Evolutionary conservation across 2,888 invertebrate genomes (phyloP).

Genomic region (Drosophila dives): DNA sequence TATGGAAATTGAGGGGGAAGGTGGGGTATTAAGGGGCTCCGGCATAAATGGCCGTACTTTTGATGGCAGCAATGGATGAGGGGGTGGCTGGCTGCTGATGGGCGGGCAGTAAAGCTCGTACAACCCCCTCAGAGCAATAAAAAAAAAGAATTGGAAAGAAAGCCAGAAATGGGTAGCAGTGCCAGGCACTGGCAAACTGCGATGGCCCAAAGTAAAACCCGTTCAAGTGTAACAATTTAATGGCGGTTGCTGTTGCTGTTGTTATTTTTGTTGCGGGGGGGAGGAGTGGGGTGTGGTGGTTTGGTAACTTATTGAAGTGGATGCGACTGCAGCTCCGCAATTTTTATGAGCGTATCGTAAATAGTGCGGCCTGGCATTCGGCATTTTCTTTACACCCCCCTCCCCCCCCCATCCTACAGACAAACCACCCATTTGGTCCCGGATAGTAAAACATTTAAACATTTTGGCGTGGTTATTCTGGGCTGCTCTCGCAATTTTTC

Average conservation of each 20-base stretch:
- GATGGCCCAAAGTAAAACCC: slow-evolving; percentile 75
- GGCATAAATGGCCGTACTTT: slow-evolving; percentile 40
- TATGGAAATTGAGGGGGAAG: slow-evolving; percentile 64
- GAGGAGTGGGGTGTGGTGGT: slow-evolving; percentile 9
- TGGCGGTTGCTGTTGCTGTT: slow-evolving; percentile 71
- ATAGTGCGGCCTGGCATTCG: slow-evolving; percentile 49
- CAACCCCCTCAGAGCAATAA: slow-evolving; percentile 24
- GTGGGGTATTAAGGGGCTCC: slow-evolving; percentile 41
- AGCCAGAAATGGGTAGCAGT: slow-evolving; percentile 22
- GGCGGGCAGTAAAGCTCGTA: slow-evolving; percentile 4
- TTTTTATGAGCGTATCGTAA: slow-evolving; percentile 71
- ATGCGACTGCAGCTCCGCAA: slow-evolving; percentile 48
- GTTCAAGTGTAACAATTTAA: slow-evolving; percentile 82
- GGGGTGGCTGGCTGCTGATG: not conserved
- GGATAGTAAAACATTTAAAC: slow-evolving; percentile 58
- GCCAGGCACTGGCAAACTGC: slow-evolving; percentile 61
- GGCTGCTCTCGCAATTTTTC: slow-evolving; percentile 61
- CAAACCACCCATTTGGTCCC: not conserved
- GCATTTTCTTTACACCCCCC: slow-evolving; percentile 30
- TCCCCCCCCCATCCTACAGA: not conserved
- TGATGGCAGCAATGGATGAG: not conserved
- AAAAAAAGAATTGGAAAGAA: slow-evolving; percentile 1
- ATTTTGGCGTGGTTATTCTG: slow-evolving; percentile 48
- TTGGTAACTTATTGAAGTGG: slow-evolving; percentile 52
- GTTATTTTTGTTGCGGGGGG: slow-evolving; percentile 43